Evolutionary conservation across 2,888 invertebrate species (phyloP), one percentile per base, ranked within the genome.

Genomic region (Sphaeridia pumilis): DNA sequence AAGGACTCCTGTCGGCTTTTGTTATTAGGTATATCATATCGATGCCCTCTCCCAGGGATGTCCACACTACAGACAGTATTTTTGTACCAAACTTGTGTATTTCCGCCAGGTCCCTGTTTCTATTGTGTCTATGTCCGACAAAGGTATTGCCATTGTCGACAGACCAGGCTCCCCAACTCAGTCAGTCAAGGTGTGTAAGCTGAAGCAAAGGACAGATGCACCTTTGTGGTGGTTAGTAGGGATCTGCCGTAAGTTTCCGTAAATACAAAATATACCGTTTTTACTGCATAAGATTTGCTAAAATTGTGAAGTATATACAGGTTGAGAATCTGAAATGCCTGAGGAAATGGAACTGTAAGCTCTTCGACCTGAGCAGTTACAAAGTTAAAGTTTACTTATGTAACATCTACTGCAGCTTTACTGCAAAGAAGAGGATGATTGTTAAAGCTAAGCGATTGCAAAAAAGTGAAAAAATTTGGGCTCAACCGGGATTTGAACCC

Each of bases 11-110:
- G 31, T 31, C 31, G 31, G 31, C 31, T 31, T 31, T 31, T 52
- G 21, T 52, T 46, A 52, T 52, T 52, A 52, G 46, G 38, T 46
- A 21, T 52, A 52, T 52, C 52, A 46, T 38, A 38, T 21, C 31
- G 31, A 26, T 50, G 42, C 5, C 43, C 21, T 22, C 12, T 43
- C 34, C 45, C 27, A 38, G 45, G 45, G 45, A 21, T 52, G 46
- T 52, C 38, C 45, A 46, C 38, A 38, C 38, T 31, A 14, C 7
- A 31, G 14, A 31, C 7, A 7, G 14, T 31, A 31, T 31, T 10
- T 31, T 7, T 31, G 7, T 31, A 10, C 14, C 7, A 7, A 10
- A 10, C 14, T 31, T 31, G 31, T 7, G 31, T 31, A 31, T 31
- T 31, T 31, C 14, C 14, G 31, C 10, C 31, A 31, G 14, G 31